Evolutionary conservation across 2,888 invertebrate genomes (phyloP).

Genomic region (Cosmorhoe ocellata): DNA sequence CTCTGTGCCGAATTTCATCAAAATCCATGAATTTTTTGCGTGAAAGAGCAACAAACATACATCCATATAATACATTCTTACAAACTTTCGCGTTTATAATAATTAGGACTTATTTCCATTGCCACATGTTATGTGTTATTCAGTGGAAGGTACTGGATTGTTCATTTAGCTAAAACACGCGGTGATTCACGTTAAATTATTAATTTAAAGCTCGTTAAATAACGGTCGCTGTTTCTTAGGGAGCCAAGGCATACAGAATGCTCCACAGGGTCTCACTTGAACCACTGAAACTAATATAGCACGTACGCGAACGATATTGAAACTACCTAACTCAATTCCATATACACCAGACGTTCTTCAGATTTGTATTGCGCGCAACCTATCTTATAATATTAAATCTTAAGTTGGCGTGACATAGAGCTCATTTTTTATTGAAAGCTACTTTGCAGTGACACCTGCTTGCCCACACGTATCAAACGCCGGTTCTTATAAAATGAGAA

Average conservation of each 20-base stretch:
- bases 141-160: too few relatives aligned
- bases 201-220: too few relatives aligned
- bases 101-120: too few relatives aligned
- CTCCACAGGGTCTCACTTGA: background rate
- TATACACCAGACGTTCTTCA: background rate
- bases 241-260: background rate
- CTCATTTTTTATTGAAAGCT: slow-evolving; percentile 1
- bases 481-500: too few relatives aligned
- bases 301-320: slow-evolving; percentile 1
- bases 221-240: background rate
- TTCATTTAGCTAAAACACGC: too few relatives aligned
- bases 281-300: background rate
- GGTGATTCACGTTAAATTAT: too few relatives aligned
- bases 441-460: background rate
- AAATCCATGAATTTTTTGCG: too few relatives aligned
- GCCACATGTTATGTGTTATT: too few relatives aligned
- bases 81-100: too few relatives aligned
- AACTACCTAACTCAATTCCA: background rate
- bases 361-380: background rate
- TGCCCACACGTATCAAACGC: background rate
- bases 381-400: background rate
- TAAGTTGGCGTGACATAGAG: background rate
- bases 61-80: too few relatives aligned
- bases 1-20: too few relatives aligned
- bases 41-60: too few relatives aligned